phyloP scores from a whole-genome alignment of 2,113 vertebrate genomes.

The Centropus bengalensis region DNA sequence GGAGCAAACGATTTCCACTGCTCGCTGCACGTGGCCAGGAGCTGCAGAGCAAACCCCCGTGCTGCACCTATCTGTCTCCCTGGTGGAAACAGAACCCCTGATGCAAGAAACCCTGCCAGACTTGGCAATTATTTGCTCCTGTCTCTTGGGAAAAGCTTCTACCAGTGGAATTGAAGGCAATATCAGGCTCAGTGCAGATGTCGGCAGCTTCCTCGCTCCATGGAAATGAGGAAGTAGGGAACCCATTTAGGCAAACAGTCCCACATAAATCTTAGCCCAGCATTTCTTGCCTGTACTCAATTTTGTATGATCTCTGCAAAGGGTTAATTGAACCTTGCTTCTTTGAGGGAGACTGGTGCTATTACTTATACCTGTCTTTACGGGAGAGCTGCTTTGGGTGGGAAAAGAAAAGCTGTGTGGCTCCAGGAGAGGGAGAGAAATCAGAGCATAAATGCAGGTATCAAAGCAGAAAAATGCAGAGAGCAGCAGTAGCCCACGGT shows the following conservation, averaged over 20 bases:
- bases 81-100: not conserved
- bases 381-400: slow-evolving; percentile 5
- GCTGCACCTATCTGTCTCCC: not conserved
- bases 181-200: slow-evolving; percentile 34
- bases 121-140: not conserved
- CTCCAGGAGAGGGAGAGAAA: slow-evolving; percentile 36
- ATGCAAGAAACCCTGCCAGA: not conserved
- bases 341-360: not conserved
- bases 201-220: not conserved
- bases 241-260: slow-evolving; percentile 21
- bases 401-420: slow-evolving; percentile 32
- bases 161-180: not conserved
- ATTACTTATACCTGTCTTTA: slow-evolving; percentile 32
- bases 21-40: not conserved
- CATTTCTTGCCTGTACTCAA: not conserved
- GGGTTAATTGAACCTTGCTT: slow-evolving; percentile 17
- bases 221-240: slow-evolving; percentile 49
- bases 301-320: not conserved
- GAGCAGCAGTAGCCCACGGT: slow-evolving; percentile 19
- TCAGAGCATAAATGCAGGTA: slow-evolving; percentile 54
- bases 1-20: not conserved
- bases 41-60: not conserved
- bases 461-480: slow-evolving; percentile 66
- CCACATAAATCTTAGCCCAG: slow-evolving; percentile 38
- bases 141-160: not conserved